Conservation (phyloP, 2,113 vertebrate species). For the Ceratotherium simum region DNA sequence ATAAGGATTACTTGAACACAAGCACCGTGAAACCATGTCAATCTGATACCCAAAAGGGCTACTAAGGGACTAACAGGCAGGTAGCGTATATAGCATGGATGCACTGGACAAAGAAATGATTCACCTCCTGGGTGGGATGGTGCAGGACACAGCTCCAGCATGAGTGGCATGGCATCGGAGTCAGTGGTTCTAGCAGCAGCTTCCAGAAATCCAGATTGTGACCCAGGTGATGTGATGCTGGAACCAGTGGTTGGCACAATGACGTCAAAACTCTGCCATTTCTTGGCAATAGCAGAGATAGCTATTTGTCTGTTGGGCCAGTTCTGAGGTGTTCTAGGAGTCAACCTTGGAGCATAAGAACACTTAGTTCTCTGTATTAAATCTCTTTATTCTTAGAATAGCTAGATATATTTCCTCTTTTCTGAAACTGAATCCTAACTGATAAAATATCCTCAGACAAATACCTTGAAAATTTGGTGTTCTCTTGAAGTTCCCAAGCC, state of each 20-base stretch:
- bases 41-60: too few species aligned
- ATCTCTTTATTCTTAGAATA: conserved; percentile 19
- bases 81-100: too few species aligned
- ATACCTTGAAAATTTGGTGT: conserved; percentile 1
- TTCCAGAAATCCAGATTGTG: not conserved
- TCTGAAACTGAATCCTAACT: not conserved
- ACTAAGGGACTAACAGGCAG: too few species aligned
- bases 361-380: not conserved
- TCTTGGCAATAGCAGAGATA: not conserved
- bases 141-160: not conserved
- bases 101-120: too few species aligned
- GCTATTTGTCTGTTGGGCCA: not conserved
- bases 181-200: not conserved
- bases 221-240: not conserved
- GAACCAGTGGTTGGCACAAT: not conserved
- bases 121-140: too few species aligned
- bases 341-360: not conserved
- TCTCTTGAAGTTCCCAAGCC: not conserved
- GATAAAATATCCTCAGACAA: conserved; percentile 5
- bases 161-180: not conserved
- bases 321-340: not conserved
- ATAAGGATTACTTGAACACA: too few species aligned
- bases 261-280: not conserved
- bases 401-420: not conserved
- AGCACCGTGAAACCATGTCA: too few species aligned